A percentile compares a stretch with the other conserved stretches of the same genome.
phyloP scores from a whole-genome alignment of 2,113 vertebrate species.

The Scomber japonicus region DNA sequence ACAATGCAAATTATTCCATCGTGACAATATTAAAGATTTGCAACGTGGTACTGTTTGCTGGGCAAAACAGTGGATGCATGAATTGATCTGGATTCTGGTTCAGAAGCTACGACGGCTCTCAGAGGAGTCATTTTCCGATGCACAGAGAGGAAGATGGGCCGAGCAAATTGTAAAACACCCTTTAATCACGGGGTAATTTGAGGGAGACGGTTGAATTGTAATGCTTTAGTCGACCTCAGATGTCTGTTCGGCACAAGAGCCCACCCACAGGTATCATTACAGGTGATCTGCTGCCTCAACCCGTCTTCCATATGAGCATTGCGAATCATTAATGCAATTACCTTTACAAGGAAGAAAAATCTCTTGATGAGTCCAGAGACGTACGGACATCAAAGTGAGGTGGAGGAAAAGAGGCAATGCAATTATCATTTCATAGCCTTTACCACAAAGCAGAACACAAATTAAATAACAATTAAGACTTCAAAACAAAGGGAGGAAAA shows the following conservation, averaged over 20 bases:
- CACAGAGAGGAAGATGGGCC: not conserved
- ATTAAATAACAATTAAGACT: slow-evolving; percentile 82
- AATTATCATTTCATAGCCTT: slow-evolving; percentile 85
- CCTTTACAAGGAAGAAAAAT: slow-evolving; percentile 1
- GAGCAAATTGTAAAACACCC: not conserved
- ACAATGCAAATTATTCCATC: not conserved
- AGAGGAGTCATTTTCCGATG: slow-evolving; percentile 6
- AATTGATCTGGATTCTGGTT: slow-evolving; percentile 44
- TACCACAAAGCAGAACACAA: slow-evolving; percentile 78
- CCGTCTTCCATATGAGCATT: not conserved
- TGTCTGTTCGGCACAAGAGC: not conserved
- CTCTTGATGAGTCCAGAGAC: slow-evolving; percentile 42
- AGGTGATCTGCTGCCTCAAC: slow-evolving; percentile 11
- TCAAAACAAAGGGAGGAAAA: slow-evolving; percentile 53
- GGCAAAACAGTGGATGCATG: slow-evolving; percentile 5
- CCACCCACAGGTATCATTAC: not conserved
- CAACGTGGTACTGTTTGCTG: slow-evolving; percentile 2
- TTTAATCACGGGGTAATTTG: not conserved
- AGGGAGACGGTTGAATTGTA: not conserved
- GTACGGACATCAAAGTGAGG: slow-evolving; percentile 61
- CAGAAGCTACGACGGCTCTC: slow-evolving; percentile 12
- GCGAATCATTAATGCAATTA: slow-evolving; percentile 38
- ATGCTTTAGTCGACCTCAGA: not conserved
- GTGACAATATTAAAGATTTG: not conserved
- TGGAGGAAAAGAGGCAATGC: slow-evolving; percentile 57